Conservation (phyloP, 2,888 invertebrate genomes). For the Diogma glabrata region DNA sequence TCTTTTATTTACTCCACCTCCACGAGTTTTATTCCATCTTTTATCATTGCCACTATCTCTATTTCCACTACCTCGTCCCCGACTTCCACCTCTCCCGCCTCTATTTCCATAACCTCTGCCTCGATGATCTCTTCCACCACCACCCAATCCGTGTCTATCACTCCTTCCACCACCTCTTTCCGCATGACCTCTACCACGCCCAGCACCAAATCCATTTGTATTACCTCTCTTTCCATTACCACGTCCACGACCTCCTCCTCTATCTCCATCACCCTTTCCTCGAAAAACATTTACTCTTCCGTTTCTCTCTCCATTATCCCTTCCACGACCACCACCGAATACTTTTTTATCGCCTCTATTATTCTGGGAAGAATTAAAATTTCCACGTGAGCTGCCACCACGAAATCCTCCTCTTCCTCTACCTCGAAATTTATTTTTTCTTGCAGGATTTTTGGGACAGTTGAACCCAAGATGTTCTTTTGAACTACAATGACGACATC, state of each 20-base stretch:
- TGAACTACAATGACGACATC: slow-evolving; percentile 5
- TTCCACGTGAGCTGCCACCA: too few relatives aligned
- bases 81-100: not conserved
- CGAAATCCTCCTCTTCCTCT: not conserved
- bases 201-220: not conserved
- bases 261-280: not conserved
- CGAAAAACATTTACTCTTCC: too few relatives aligned
- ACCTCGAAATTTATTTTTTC: too few relatives aligned
- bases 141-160: not conserved
- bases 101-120: not conserved
- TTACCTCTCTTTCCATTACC: not conserved
- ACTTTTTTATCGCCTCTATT: not conserved
- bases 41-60: too few relatives aligned
- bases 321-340: not conserved
- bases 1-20: too few relatives aligned
- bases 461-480: slow-evolving; percentile 1
- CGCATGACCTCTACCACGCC: not conserved
- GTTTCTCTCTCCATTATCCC: too few relatives aligned
- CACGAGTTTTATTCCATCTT: too few relatives aligned
- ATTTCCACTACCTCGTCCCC: not conserved
- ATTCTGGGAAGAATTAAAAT: slow-evolving; percentile 1
- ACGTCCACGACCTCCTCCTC: not conserved
- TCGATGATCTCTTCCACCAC: not conserved
- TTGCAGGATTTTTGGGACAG: not conserved
- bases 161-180: not conserved